Evolutionary conservation across 2,888 invertebrate genomes (phyloP).

Genomic region (Cheilosia vulpina): DNA sequence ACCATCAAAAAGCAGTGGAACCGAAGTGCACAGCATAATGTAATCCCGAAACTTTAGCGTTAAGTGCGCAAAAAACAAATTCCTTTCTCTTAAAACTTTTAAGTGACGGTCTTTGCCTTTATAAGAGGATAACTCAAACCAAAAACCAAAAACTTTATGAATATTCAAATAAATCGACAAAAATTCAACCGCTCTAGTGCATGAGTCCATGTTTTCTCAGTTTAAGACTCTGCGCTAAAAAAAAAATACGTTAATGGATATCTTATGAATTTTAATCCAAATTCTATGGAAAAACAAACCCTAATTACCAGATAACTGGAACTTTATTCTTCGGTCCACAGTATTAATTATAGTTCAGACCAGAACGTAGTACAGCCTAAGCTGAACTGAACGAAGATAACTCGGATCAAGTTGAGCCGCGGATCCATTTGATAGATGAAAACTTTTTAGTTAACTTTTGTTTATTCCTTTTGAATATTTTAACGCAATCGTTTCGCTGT

Average conservation of each 20-base stretch:
- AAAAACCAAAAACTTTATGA: conserved; percentile 8
- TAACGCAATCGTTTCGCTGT: conserved; percentile 4
- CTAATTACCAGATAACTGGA: conserved; percentile 10
- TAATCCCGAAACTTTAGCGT: too few species aligned
- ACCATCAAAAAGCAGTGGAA: too few species aligned
- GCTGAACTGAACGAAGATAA: conserved; percentile 1
- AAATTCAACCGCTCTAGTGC: not conserved
- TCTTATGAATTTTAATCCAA: conserved; percentile 44
- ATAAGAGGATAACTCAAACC: conserved; percentile 3
- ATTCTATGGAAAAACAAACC: conserved; percentile 17
- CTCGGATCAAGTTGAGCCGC: conserved; percentile 18
- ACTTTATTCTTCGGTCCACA: not conserved
- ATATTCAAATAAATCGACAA: conserved; percentile 20
- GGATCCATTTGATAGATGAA: conserved; percentile 29
- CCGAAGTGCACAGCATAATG: too few species aligned
- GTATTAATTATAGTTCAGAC: not conserved
- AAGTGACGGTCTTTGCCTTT: too few species aligned
- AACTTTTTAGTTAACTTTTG: conserved; percentile 61
- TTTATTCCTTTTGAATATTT: conserved; percentile 56
- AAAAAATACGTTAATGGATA: conserved; percentile 32
- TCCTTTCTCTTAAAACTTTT: not conserved
- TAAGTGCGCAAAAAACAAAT: too few species aligned
- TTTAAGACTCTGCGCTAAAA: conserved; percentile 1
- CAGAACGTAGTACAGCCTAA: not conserved
- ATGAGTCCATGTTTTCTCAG: not conserved